Base-by-base conservation (phyloP, 2,797 vertebrate species). In the Sebastes trivittatus region DNA sequence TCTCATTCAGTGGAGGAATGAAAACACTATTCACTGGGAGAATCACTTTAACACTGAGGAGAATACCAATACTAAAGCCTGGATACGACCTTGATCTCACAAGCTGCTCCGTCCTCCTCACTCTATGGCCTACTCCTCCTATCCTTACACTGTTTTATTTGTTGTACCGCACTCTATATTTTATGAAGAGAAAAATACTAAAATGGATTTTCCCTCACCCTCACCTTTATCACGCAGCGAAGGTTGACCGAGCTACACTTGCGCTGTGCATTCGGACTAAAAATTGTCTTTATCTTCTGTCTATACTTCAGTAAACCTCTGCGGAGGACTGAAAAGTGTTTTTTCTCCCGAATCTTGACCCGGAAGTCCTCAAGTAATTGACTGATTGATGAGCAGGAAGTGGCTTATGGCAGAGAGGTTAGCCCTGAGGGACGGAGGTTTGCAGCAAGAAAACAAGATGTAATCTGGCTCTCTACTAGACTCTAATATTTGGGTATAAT, bases 11-110 rank as follows among this genome's bases (percentile, higher is more conserved):
- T 82, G 84, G 88, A 88, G 90, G 93, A 94, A 93, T 95, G 94
- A 96, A 95, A 96, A 95, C 95, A 93, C 94, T 91, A 95, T 96
- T 95, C 95, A 95, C 80, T 92, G 78, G 84, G 89, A 95, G 94
- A 95, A 94, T 94, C 94, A 93, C 93, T 93, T 93, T 88, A 94
- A 93, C 92, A 93, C 93, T 91, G 92, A 93, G 92, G 92, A 94
- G 93, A 94, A 94, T 92, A 92, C 93, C 93, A 94, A 95, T 87
- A 93, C 93, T 91, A 91, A 93, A 92, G 93, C 92, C 89, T 94
- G 93, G 94, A 94, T 92, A 95, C 92, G 85, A 94, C 94, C 95
- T 95, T 95, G 94, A 94, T 93, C 94, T 88, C 85, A 68, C 79
- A 86, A 81, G 83, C 88, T 55, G 69, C 86, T 90, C 80, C 16